Conservation (phyloP, 2,888 invertebrate species). For the Acronicta psi region DNA sequence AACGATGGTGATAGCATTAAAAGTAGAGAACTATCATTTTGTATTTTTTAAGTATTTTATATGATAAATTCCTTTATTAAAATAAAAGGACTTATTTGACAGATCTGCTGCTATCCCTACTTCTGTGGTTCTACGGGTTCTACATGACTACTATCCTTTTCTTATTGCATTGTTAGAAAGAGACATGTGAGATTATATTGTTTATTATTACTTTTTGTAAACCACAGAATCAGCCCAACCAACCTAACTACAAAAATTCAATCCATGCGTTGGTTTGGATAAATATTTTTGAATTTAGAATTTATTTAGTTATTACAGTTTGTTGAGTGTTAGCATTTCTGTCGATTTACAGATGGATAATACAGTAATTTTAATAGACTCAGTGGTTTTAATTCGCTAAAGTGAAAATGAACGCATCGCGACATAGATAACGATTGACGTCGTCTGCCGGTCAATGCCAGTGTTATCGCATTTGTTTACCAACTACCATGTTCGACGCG, state of each 20-base stretch:
- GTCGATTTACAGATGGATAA: conserved; percentile 21
- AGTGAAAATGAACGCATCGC: conserved; percentile 37
- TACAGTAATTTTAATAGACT: conserved; percentile 18
- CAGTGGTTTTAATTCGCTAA: conserved; percentile 25
- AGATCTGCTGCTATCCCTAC: too few relatives aligned
- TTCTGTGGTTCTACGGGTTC: too few relatives aligned
- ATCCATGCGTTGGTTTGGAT: too few relatives aligned
- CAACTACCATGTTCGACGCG: conserved; percentile 16
- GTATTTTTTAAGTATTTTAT: too few relatives aligned
- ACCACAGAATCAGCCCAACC: too few relatives aligned
- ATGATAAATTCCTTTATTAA: too few relatives aligned
- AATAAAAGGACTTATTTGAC: neutral
- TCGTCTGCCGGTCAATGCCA: conserved; percentile 26
- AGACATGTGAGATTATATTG: neutral
- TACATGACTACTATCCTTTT: neutral
- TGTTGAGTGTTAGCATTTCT: neutral
- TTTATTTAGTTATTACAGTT: too few relatives aligned
- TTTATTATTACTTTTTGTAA: too few relatives aligned
- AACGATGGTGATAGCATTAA: too few relatives aligned
- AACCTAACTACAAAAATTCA: too few relatives aligned
- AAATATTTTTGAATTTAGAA: too few relatives aligned
- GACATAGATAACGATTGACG: conserved; percentile 26
- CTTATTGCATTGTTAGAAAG: neutral
- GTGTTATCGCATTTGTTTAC: conserved; percentile 46
- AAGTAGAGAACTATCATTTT: too few relatives aligned